Percentiles rank a stretch among this genome's conserved stretches.
Conservation (phyloP, 2,113 vertebrate genomes). For the Podarcis cretensis region DNA sequence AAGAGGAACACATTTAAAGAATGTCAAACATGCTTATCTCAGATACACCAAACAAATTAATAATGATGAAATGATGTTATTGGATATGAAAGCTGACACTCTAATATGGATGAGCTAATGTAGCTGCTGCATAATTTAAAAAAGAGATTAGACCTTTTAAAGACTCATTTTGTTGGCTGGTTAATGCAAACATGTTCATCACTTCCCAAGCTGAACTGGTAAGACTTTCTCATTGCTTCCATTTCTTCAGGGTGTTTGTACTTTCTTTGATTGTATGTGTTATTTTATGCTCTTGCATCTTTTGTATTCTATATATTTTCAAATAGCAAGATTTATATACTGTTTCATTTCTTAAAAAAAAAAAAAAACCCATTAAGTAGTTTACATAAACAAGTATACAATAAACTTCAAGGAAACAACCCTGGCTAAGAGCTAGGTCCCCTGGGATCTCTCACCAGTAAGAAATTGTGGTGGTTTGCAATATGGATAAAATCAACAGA, state of each 20-base stretch:
- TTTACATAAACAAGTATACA: no score
- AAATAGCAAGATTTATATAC: no score
- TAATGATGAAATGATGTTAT: conserved; percentile 1
- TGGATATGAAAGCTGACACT: not conserved
- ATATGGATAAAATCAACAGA: no score
- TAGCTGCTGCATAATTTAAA: not conserved
- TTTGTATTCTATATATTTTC: not conserved
- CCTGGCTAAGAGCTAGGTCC: no score
- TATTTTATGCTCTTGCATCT: not conserved
- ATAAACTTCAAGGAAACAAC: no score
- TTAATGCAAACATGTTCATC: not conserved
- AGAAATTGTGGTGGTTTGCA: no score
- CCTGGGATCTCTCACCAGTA: no score
- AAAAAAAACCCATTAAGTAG: no score
- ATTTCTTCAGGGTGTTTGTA: not conserved
- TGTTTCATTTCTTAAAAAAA: no score
- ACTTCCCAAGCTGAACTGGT: not conserved
- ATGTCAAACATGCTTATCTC: conserved; percentile 4
- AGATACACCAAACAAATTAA: not conserved
- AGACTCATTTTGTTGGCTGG: not conserved
- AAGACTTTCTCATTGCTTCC: no score
- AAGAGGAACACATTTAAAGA: not conserved
- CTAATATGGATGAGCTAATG: not conserved
- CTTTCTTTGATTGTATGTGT: not conserved
- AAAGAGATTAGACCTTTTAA: not conserved